Evolutionary conservation across 2,113 vertebrate genomes (phyloP).

Genomic region (Pachypanchax playfairii): DNA sequence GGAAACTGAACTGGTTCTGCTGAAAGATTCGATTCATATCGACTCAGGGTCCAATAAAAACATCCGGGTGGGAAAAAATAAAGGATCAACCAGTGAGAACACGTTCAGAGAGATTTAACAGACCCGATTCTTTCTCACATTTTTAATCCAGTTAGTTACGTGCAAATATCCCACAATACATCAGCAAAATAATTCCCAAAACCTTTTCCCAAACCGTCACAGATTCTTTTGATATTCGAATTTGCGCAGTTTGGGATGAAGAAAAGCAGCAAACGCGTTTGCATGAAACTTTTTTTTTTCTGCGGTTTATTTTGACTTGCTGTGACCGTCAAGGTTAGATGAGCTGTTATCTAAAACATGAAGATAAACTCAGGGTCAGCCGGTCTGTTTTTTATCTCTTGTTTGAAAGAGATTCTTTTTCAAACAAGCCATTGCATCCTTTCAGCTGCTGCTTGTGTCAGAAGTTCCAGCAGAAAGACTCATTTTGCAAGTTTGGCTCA

Average conservation of each 20-base stretch:
- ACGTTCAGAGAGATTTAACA: background rate
- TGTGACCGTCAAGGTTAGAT: slow-evolving; percentile 60
- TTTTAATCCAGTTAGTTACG: too few relatives aligned
- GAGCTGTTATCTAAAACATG: slow-evolving; percentile 59
- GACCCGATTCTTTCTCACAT: too few relatives aligned
- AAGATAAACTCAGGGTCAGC: slow-evolving; percentile 61
- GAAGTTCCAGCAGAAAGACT: too few relatives aligned
- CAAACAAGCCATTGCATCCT: slow-evolving; percentile 36
- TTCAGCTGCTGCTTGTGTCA: background rate
- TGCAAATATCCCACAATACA: too few relatives aligned
- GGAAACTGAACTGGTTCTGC: too few relatives aligned
- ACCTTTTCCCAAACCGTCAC: too few relatives aligned
- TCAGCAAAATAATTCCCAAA: too few relatives aligned
- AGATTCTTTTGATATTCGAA: background rate
- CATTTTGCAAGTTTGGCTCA: too few relatives aligned
- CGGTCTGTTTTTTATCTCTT: slow-evolving; percentile 45
- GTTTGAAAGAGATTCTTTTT: slow-evolving; percentile 32
- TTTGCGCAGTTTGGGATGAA: background rate
- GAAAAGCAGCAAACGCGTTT: slow-evolving; percentile 9
- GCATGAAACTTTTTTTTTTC: slow-evolving; percentile 16
- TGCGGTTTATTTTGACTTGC: slow-evolving; percentile 59
- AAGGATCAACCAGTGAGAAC: background rate
- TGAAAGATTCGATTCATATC: slow-evolving; percentile 12
- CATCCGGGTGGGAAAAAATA: background rate
- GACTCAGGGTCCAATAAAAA: background rate